Conservation (phyloP, 2,113 vertebrate genomes). For the Prietella phreatophila region DNA sequence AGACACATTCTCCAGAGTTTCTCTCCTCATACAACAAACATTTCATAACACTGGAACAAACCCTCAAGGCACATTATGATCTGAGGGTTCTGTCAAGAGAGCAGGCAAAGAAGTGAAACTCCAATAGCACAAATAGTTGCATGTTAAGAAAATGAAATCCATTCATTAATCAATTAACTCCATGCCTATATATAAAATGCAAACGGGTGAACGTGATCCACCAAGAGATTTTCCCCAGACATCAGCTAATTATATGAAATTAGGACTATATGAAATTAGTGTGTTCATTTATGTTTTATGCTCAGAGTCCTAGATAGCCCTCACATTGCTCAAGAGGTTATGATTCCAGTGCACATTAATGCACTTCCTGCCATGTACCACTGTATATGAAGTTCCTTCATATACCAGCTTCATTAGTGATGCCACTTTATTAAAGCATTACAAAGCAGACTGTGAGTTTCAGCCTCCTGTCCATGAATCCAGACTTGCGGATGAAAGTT, state of each 20-base stretch:
- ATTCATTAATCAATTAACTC: neutral
- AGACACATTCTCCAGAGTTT: neutral
- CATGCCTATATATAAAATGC: neutral
- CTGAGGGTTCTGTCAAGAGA: slow-evolving; percentile 19
- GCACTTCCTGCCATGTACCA: neutral
- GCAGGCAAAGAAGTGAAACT: neutral
- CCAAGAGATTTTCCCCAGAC: neutral
- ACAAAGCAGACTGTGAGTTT: neutral
- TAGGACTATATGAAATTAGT: neutral
- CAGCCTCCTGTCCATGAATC: neutral
- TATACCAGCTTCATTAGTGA: neutral
- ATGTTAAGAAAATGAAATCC: neutral
- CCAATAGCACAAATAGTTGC: neutral
- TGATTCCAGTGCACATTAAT: neutral
- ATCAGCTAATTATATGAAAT: neutral
- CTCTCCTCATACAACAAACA: neutral
- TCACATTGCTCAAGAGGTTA: neutral
- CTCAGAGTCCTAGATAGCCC: neutral
- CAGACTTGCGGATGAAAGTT: neutral
- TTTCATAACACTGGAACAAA: slow-evolving; percentile 11
- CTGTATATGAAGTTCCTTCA: neutral
- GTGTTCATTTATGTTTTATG: neutral
- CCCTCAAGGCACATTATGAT: neutral
- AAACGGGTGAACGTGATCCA: neutral
- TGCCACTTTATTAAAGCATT: neutral